Percentiles rank a stretch among this genome's conserved stretches.
Conservation (phyloP, 2,113 vertebrate species). For the Naja naja region DNA sequence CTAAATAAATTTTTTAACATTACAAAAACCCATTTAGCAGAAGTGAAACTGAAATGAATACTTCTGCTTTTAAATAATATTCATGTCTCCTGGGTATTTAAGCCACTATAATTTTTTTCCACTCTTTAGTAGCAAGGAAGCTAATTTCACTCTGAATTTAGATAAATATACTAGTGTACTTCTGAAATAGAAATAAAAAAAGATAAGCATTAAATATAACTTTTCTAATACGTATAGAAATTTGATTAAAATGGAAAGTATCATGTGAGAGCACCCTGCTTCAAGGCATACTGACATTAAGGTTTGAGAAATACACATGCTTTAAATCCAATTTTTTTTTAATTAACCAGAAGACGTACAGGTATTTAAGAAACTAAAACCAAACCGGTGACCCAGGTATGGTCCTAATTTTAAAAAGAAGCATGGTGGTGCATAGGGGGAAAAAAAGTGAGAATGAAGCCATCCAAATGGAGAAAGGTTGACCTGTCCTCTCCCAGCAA, state of each 20-base stretch:
- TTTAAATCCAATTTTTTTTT: not conserved
- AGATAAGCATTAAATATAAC: not conserved
- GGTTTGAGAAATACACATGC: not conserved
- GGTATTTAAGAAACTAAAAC: not conserved
- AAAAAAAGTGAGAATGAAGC: not conserved
- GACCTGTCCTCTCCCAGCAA: not conserved
- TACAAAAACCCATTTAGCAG: not conserved
- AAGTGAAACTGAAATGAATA: not conserved
- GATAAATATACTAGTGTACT: not conserved
- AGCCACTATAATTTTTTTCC: not conserved
- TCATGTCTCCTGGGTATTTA: not conserved
- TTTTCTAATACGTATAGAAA: no score
- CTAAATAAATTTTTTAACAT: not conserved
- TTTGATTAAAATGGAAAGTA: not conserved
- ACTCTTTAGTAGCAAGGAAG: not conserved
- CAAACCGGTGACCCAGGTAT: not conserved
- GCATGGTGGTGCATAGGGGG: not conserved
- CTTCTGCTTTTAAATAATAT: not conserved
- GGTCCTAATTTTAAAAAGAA: not conserved
- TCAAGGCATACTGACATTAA: not conserved
- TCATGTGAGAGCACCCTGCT: not conserved
- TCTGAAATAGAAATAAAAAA: not conserved
- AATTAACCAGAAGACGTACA: not conserved
- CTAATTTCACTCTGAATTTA: not conserved
- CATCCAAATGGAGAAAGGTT: not conserved